Evolutionary conservation across 1,140 invertebrate species (phyloP), one percentile per base, ranked within the genome.

Genomic region (Drosophila gunungcola): DNA sequence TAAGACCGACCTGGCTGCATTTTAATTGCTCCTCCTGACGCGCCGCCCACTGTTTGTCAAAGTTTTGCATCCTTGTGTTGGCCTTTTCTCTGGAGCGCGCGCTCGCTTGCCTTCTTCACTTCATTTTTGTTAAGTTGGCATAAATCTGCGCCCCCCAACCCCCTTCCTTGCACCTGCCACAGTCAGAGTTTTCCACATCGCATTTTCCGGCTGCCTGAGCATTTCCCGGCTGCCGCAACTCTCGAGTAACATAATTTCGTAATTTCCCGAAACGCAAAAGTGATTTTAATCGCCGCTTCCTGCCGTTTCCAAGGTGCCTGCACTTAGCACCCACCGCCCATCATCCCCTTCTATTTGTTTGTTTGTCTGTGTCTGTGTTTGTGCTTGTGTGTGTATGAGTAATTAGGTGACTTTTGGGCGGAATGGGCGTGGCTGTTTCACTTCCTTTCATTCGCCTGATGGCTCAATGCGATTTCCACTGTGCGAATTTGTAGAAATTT

Each of bases 251-350:
- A 88, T 89, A 83, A 89, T 88, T 88, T 89, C 61, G 84, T 89
- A 80, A 83, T 89, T 88, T 89, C 53, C 60, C 72, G 61, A 77
- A 83, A 83, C 67, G 80, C 63, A 80, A 88, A 72, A 88, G 80
- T 89, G 83, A 88, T 88, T 89, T 88, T 88, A 88, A 88, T 88
- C 83, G 80, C 65, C 45, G 76, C 54, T 88, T 88, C 84, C 77
- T 65, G 72, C 42, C 41, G 49, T 42, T 60, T 46, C 53, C 52
- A 42, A 72, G 58, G 39, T 61, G 48, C 65, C 53, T 25, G 36
- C 27, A 64, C 63, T 64, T 64, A 13, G 16, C 68, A 55, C 48
- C 48, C 29, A 25, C 21, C 53, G n/a, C 21, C 4, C 9, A 21
- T 13, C 32, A 16, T 5, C 29, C 16, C 16, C 38, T 10, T 21